phyloP scores from a whole-genome alignment of 2,888 invertebrate species.

The Polyploca ridens region DNA sequence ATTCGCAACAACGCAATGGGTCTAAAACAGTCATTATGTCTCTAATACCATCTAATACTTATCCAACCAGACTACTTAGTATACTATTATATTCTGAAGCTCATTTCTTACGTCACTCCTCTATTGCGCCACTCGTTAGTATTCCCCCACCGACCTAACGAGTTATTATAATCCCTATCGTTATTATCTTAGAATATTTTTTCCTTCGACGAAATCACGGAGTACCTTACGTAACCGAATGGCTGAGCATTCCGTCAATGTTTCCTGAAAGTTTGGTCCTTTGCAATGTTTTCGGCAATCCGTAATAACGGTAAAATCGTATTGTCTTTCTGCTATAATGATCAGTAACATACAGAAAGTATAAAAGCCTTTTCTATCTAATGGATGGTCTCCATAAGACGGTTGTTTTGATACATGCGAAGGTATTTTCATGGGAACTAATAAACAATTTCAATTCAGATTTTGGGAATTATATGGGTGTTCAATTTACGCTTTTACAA shows the following conservation, averaged over 20 bases:
- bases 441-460: neutral
- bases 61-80: neutral
- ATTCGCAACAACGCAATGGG: too few species aligned
- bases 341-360: neutral
- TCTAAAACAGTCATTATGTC: neutral
- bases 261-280: conserved; percentile 12
- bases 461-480: neutral
- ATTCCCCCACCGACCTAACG: neutral
- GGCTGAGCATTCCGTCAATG: conserved; percentile 12
- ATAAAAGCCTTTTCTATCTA: conserved; percentile 2
- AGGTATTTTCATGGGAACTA: neutral
- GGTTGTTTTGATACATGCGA: neutral
- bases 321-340: neutral
- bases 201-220: neutral
- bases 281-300: conserved; percentile 7
- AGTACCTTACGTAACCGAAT: conserved; percentile 11
- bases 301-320: conserved; percentile 8
- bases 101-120: conserved; percentile 3
- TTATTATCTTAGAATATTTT: neutral
- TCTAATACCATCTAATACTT: neutral
- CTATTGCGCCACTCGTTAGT: neutral
- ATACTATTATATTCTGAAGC: neutral
- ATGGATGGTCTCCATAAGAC: neutral
- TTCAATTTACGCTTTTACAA: neutral
- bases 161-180: neutral